Conservation (phyloP, 2,888 invertebrate genomes). For the Dilophus febrilis region DNA sequence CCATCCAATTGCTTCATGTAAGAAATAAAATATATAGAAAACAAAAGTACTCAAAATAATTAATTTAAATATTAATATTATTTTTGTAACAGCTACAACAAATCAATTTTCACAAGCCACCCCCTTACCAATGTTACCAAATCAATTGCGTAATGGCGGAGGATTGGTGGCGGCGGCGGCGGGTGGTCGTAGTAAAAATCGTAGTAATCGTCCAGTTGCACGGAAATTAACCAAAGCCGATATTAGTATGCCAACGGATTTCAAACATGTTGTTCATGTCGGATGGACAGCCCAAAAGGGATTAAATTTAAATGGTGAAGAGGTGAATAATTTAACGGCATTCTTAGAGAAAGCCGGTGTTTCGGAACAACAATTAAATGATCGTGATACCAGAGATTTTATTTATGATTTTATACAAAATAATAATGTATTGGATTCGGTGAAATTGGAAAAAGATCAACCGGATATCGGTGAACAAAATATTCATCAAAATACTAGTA, state of each 20-base stretch:
- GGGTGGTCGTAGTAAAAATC: no score
- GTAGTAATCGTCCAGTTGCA: conserved; percentile 9
- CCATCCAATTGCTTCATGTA: not conserved
- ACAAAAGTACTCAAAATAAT: no score
- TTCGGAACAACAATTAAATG: conserved; percentile 62
- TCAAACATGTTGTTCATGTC: conserved; percentile 78
- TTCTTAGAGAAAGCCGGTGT: conserved; percentile 52
- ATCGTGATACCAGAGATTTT: conserved; percentile 73
- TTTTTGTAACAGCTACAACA: no score
- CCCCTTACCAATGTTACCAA: conserved; percentile 5
- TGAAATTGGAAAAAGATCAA: conserved; percentile 38
- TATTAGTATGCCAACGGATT: conserved; percentile 76
- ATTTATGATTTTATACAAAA: conserved; percentile 85
- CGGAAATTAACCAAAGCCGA: conserved; percentile 64
- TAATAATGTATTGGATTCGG: conserved; percentile 67
- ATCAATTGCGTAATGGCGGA: no score
- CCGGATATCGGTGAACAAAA: no score
- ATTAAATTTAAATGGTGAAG: conserved; percentile 45
- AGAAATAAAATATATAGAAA: no score
- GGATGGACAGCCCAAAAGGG: conserved; percentile 89
- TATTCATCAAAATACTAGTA: no score
- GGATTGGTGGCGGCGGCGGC: no score
- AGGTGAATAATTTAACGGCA: conserved; percentile 29
- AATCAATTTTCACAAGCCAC: not conserved
- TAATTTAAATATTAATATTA: no score